Evolutionary conservation across 2,797 vertebrate genomes (phyloP), one percentile per base, ranked within the genome.

Genomic region (Chelon labrosus): DNA sequence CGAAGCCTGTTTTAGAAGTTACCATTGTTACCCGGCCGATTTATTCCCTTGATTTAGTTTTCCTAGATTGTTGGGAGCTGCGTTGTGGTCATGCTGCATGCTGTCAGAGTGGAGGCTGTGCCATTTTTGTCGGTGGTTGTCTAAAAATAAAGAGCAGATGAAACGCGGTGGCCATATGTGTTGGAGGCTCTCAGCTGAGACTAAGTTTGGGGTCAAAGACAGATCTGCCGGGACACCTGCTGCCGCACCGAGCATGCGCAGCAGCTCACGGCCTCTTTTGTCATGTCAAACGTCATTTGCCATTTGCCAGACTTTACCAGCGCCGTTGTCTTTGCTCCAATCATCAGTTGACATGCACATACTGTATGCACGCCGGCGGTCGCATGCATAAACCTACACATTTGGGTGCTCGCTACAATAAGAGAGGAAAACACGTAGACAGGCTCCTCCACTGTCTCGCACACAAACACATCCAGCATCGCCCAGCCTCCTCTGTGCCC

Each of bases 201-300:
- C 64, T 56, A 63, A 41, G 79, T 62, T 61, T 11, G 17, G 70
- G 74, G 71, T 81, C 80, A 66, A n/a, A 14, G 71, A 31, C 58
- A 10, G 78, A 75, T 71, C 76, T 65, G 62, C 49, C 6, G 1
- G 66, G 58, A 66, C 85, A 73, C 72, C 86, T 58, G 76, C 82
- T 64, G 67, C 67, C 35, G 2, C 9, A 1, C 61, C 2, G 72
- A 69, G 63, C 70, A 52, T 70, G 68, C 77, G 81, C 71, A 5
- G 10, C 44, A 1, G 44, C 79, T 70, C 59, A 57, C 51, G 12
- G 8, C 59, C 75, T 73, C 77, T 49, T 65, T 53, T 78, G 52
- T 82, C 70, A 64, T 69, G 87, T 83, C 89, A 73, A 57, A 64
- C 74, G 70, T 79, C 54, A 38, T 77, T 85, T 85, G 59, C 63